Percentiles rank a stretch among this genome's conserved stretches.
Evolutionary conservation across 1,140 invertebrate genomes (phyloP).

Genomic region (Saccostrea glomerata): DNA sequence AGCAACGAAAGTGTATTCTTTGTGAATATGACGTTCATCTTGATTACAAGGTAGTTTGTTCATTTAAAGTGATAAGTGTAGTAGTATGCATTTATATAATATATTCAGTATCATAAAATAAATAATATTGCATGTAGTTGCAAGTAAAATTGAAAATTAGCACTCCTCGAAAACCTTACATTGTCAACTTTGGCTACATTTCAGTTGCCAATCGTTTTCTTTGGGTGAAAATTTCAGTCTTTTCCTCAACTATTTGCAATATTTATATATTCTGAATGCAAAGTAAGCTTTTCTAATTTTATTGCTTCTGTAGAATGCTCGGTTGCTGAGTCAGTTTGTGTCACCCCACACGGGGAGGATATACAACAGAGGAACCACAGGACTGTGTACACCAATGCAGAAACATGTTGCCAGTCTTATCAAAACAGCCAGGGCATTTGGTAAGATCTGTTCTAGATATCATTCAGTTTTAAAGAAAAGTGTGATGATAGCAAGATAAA

Average conservation of each 20-base stretch:
- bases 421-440: conserved; percentile 70
- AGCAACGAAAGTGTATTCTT: conserved; percentile 88
- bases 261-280: too few species aligned
- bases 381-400: conserved; percentile 75
- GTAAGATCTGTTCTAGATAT: conserved; percentile 53
- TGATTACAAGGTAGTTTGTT: conserved; percentile 86
- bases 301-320: conserved; percentile 85
- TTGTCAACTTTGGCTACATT: too few species aligned
- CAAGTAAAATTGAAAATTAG: too few species aligned
- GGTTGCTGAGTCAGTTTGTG: conserved; percentile 95
- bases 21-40: conserved; percentile 90
- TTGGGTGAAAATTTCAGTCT: too few species aligned
- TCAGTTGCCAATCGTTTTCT: too few species aligned
- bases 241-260: too few species aligned
- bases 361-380: conserved; percentile 95
- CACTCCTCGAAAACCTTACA: too few species aligned
- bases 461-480: too few species aligned
- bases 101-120: too few species aligned
- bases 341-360: conserved; percentile 94
- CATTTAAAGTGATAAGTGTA: neutral
- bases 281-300: neutral
- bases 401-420: conserved; percentile 62
- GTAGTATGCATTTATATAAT: too few species aligned
- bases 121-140: too few species aligned
- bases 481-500: too few species aligned